Base-by-base conservation (phyloP, 1,140 invertebrate genomes). In the Phthorimaea operculella region DNA sequence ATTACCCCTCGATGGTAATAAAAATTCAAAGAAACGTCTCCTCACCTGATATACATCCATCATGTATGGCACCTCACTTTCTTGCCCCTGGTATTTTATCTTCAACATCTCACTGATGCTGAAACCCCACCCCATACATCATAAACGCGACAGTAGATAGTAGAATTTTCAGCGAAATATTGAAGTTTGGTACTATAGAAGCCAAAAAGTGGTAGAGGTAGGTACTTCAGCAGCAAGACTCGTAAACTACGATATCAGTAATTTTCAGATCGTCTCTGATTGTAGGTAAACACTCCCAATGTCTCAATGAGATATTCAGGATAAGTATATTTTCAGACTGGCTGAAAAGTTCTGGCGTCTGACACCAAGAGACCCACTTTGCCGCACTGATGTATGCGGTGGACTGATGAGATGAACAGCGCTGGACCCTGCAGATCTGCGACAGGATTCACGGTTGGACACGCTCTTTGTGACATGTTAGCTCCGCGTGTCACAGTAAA, bases 11-110 rank as follows among this genome's bases (percentile, higher is more conserved):
- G n/a, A 28, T 28, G 21, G 3, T 2, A 39, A 39, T 39, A 5
- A 39, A 39, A 39, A 39, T 4, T 3, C 36, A 39, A 12, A 12
- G 36, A 39, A 9, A 7, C 6, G 33, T 7, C 33, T 7, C 8
- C 36, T 39, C 58, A 78, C 75, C 72, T 77, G 74, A 74, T 81
- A 76, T 55, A 59, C 68, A 59, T 78, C 79, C 75, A 79, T 79
- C 60, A 54, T 55, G 52, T 57, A 42, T 54, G 50, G 15, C 61
- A 58, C 59, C 58, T 63, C 53, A 66, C 57, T 70, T 65, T 59
- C 57, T 70, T 57, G 36, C 36, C 9, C 11, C 45, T 47, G 14
- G 45, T 18, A 18, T 15, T 47, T 47, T 47, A 15, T 16, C 45
- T 6, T 16, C 8, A 18, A 10, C 45, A 42, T n/a, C 39, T 28